A percentile compares a stretch with the other conserved stretches of the same genome.
phyloP scores from a whole-genome alignment of 1,140 invertebrate species.

The Drosophila serrata region DNA sequence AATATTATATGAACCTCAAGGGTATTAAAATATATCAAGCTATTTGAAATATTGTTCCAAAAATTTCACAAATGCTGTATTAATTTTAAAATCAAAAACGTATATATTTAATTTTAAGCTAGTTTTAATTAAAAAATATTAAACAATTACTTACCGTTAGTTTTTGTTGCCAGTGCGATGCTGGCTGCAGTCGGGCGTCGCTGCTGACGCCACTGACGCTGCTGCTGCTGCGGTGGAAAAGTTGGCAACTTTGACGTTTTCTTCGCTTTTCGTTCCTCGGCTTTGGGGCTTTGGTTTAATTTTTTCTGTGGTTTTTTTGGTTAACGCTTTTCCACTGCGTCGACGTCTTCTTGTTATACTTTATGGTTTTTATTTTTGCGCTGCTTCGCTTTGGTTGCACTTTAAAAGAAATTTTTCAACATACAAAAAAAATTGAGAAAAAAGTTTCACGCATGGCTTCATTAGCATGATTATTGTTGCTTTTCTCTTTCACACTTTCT shows the following conservation, averaged over 20 bases:
- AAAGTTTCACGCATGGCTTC: conserved; percentile 48
- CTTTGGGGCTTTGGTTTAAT: conserved; percentile 21
- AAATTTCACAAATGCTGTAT: no score
- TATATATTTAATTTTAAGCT: neutral
- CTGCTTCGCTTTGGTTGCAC: conserved; percentile 18
- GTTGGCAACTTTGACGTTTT: conserved; percentile 42
- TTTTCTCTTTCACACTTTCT: conserved; percentile 41
- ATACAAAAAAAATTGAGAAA: conserved; percentile 24
- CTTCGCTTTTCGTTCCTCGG: conserved; percentile 8
- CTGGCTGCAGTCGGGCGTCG: conserved; percentile 63
- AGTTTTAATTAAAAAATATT: neutral
- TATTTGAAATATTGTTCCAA: no score
- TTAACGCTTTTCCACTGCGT: conserved; percentile 34
- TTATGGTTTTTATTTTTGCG: conserved; percentile 32
- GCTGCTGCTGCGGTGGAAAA: conserved; percentile 40
- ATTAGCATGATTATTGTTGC: conserved; percentile 39
- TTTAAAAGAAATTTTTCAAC: conserved; percentile 30
- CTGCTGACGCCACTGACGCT: conserved; percentile 51
- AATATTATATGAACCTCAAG: no score
- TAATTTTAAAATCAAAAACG: no score
- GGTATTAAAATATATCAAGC: no score
- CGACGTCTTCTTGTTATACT: conserved; percentile 8
- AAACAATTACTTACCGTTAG: conserved; percentile 57
- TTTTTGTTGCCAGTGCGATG: conserved; percentile 66
- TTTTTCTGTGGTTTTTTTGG: conserved; percentile 19